Conservation (phyloP, 2,113 vertebrate genomes). For the Paramormyrops kingsleyae region DNA sequence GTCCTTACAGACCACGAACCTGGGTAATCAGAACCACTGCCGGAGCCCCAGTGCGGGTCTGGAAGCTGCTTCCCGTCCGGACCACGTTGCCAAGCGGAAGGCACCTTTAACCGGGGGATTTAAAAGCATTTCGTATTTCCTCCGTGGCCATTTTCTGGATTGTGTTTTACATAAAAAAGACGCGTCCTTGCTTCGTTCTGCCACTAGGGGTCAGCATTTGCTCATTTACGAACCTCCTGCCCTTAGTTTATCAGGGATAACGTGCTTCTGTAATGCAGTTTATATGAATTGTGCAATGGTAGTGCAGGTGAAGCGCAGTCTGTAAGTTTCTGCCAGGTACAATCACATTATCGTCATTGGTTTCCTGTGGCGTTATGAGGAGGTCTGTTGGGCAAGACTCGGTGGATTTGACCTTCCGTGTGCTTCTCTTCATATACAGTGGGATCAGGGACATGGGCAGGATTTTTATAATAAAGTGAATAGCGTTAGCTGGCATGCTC, state of each 20-base stretch:
- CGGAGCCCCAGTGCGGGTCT: background rate
- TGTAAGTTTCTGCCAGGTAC: background rate
- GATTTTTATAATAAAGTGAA: background rate
- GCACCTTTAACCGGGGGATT: background rate
- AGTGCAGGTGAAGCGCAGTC: background rate
- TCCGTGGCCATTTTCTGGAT: background rate
- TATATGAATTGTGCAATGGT: background rate
- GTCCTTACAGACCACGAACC: background rate
- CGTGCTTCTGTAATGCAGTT: background rate
- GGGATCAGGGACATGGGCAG: background rate
- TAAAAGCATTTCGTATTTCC: background rate
- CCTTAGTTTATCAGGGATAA: background rate
- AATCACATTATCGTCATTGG: background rate
- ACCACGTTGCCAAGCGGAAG: background rate
- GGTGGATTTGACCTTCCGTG: background rate
- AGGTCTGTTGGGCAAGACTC: background rate
- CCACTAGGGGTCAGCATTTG: background rate
- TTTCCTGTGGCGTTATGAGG: background rate
- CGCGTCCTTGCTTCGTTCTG: background rate
- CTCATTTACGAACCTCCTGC: background rate
- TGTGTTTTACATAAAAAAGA: background rate
- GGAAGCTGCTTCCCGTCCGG: background rate
- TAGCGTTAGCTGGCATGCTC: background rate
- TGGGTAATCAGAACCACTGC: background rate
- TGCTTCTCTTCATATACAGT: background rate